These are phyloP conservation scores for Rousettus madagascariensis DNA, from an alignment of 2,797 vertebrate species.

Conservation along the genomic window DNA sequence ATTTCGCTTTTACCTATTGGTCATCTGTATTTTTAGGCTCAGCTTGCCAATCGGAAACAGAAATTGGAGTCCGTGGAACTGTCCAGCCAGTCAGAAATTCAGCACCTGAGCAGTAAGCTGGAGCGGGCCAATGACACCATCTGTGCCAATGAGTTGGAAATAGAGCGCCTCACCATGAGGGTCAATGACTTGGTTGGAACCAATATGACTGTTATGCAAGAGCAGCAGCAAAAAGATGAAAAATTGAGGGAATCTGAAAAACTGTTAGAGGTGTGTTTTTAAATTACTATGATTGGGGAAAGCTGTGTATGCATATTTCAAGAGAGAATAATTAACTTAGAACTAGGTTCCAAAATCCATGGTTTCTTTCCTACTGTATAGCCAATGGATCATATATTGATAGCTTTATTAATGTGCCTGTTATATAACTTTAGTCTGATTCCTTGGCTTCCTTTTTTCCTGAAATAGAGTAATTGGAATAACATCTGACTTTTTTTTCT, in stretches of 20 bases:
- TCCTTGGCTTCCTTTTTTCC: constrained; percentile 38
- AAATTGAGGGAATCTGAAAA: constrained; percentile 86
- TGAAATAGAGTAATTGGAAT: constrained; percentile 42
- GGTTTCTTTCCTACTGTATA: background rate
- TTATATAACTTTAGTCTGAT: background rate
- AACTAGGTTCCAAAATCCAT: background rate
- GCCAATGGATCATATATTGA: background rate
- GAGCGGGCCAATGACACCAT: constrained; percentile 88
- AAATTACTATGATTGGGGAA: constrained; percentile 17
- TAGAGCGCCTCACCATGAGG: constrained; percentile 88
- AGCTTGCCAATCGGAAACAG: constrained; percentile 85
- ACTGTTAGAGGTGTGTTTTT: constrained; percentile 87
- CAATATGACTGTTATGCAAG: constrained; percentile 80
- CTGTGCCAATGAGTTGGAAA: constrained; percentile 89
- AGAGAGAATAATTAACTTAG: background rate
- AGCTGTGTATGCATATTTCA: background rate
- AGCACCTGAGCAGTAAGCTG: constrained; percentile 87
- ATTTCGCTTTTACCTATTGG: background rate
- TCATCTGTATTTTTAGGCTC: constrained; percentile 78
- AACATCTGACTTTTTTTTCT: constrained; percentile 19
- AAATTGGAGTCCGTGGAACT: constrained; percentile 87
- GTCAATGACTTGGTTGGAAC: constrained; percentile 82
- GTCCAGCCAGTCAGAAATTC: constrained; percentile 87
- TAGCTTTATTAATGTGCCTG: background rate
- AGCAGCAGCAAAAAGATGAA: constrained; percentile 84